phyloP scores from a whole-genome alignment of 2,888 invertebrate species.

The Corbicula japonica region DNA sequence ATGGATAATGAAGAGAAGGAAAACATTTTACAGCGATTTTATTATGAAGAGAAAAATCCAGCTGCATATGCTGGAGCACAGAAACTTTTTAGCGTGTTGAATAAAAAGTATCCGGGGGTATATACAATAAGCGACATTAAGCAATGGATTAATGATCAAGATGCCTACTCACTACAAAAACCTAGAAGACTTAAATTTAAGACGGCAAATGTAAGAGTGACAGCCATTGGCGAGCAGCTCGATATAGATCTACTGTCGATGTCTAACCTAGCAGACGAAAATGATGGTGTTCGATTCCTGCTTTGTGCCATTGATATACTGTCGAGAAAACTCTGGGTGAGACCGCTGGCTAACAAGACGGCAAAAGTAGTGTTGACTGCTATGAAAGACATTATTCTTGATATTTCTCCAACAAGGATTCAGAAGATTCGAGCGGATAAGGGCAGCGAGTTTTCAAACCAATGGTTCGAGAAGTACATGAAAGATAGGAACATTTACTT shows the following conservation, averaged over 20 bases:
- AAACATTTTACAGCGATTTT: constrained; percentile 25
- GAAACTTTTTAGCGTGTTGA: constrained; percentile 35
- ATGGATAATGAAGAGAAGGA: background rate
- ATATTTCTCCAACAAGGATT: constrained; percentile 28
- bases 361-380: constrained; percentile 41
- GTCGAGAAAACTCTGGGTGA: constrained; percentile 40
- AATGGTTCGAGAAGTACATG: constrained; percentile 30
- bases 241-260: constrained; percentile 43
- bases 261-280: constrained; percentile 46
- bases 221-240: constrained; percentile 29
- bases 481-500: constrained; percentile 20
- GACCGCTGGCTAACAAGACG: constrained; percentile 41
- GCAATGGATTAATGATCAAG: constrained; percentile 38
- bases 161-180: constrained; percentile 48
- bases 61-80: constrained; percentile 29
- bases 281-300: constrained; percentile 43
- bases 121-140: too few relatives aligned
- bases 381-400: constrained; percentile 43
- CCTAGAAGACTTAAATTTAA: constrained; percentile 32
- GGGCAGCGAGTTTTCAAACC: constrained; percentile 43
- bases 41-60: constrained; percentile 36
- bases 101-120: constrained; percentile 41
- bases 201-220: constrained; percentile 40
- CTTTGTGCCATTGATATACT: constrained; percentile 45
- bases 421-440: constrained; percentile 44